These are phyloP conservation scores for Sminthurinus aureus DNA, from an alignment of 2,888 invertebrate species.

Conservation along the genomic window DNA sequence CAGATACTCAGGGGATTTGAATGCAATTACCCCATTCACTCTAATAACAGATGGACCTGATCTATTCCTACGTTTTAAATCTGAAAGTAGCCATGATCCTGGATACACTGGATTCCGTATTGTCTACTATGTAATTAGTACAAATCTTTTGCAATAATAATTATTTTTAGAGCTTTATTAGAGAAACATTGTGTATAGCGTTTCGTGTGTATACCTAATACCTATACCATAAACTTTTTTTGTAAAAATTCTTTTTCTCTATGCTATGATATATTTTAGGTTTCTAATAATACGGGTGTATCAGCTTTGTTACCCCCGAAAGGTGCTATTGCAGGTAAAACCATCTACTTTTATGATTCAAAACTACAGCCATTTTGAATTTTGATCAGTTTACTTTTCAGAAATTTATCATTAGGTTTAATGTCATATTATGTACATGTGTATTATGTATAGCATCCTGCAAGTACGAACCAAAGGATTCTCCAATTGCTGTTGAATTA, in stretches of 20 bases:
- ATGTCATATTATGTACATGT: too few species aligned
- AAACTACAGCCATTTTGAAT: too few species aligned
- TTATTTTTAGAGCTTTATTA: not conserved
- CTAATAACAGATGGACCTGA: conserved; percentile 1
- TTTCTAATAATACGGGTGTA: not conserved
- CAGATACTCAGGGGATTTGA: conserved; percentile 23
- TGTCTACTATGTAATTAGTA: not conserved
- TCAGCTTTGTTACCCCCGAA: not conserved
- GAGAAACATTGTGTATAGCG: not conserved
- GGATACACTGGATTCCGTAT: conserved; percentile 3
- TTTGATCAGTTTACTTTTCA: too few species aligned
- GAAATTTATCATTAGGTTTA: too few species aligned
- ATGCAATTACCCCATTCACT: conserved; percentile 23
- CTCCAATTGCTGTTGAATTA: not conserved
- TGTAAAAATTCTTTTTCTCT: not conserved
- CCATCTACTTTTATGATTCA: not conserved
- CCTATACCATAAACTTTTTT: not conserved
- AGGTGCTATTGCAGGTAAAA: conserved; percentile 11
- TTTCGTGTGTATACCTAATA: not conserved
- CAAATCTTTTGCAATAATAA: not conserved
- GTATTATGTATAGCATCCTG: not conserved
- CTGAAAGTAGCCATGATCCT: conserved; percentile 2
- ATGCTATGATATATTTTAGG: too few species aligned
- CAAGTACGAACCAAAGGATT: not conserved
- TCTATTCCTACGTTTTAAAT: conserved; percentile 4